These are phyloP conservation scores for Neoseiulus cucumeris DNA, from an alignment of 1,140 invertebrate species.

Conservation along the genomic window DNA sequence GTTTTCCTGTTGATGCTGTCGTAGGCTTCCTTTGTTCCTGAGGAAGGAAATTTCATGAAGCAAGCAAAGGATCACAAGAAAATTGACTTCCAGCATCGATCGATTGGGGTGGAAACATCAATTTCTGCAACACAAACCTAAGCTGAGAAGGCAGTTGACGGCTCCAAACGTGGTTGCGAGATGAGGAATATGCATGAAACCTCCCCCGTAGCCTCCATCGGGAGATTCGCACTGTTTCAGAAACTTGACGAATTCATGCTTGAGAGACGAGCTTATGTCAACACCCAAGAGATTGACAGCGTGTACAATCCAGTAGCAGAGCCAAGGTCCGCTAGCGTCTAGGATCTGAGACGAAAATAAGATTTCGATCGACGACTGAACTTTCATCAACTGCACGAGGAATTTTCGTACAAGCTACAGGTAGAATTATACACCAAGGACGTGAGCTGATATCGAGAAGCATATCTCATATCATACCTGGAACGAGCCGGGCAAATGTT, in stretches of 20 bases:
- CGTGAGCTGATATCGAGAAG: background rate
- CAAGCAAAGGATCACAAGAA: background rate
- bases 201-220: slow-evolving; percentile 78
- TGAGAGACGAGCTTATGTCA: background rate
- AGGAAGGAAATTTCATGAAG: slow-evolving; percentile 19
- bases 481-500: too few relatives aligned
- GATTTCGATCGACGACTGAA: too few relatives aligned
- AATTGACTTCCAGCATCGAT: background rate
- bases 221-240: slow-evolving; percentile 49
- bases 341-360: slow-evolving; percentile 31
- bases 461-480: slow-evolving; percentile 13
- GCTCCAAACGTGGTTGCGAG: slow-evolving; percentile 92
- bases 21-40: slow-evolving; percentile 13
- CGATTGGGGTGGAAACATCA: slow-evolving; percentile 54
- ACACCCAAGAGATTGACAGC: slow-evolving; percentile 55
- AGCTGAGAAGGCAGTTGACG: slow-evolving; percentile 67
- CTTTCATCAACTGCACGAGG: too few relatives aligned
- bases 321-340: slow-evolving; percentile 83
- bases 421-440: too few relatives aligned
- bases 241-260: slow-evolving; percentile 25
- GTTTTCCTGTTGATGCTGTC: slow-evolving; percentile 30
- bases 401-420: too few relatives aligned
- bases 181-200: slow-evolving; percentile 72
- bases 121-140: slow-evolving; percentile 72
- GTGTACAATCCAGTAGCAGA: slow-evolving; percentile 87